phyloP scores from a whole-genome alignment of 2,113 vertebrate species.

The Nansenia antarctica region DNA sequence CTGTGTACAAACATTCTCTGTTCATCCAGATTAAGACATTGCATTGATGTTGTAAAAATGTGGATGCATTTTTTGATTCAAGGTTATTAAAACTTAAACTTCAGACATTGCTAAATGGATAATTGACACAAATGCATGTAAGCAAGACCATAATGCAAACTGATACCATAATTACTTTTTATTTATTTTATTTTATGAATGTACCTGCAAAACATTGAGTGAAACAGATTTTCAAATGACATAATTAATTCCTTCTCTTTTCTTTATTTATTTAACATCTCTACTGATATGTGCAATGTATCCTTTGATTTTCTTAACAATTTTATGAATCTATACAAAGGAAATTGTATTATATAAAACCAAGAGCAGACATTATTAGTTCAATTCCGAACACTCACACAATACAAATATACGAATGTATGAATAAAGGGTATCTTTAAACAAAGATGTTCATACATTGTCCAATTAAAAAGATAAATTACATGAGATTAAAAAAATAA shows the following conservation, averaged over 20 bases:
- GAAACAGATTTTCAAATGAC: not conserved
- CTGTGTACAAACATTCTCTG: constrained; percentile 7
- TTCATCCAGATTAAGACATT: not conserved
- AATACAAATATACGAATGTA: constrained; percentile 1
- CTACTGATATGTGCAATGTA: constrained; percentile 11
- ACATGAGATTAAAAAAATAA: constrained; percentile 2
- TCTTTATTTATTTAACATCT: not conserved
- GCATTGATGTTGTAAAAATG: not conserved
- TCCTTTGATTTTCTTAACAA: constrained; percentile 5
- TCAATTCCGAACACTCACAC: constrained; percentile 17
- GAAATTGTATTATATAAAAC: constrained; percentile 8
- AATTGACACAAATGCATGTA: not conserved
- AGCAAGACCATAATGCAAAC: not conserved
- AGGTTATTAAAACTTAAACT: not conserved
- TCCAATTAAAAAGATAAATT: constrained; percentile 16
- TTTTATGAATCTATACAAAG: constrained; percentile 21
- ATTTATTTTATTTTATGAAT: too few species aligned
- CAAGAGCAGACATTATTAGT: constrained; percentile 19
- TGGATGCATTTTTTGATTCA: not conserved
- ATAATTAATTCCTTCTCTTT: constrained; percentile 8
- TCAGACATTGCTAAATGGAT: not conserved
- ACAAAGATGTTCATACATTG: not conserved
- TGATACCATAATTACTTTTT: too few species aligned
- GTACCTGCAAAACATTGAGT: too few species aligned
- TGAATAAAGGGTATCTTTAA: not conserved